Base-by-base conservation (phyloP, 2,888 invertebrate genomes). In the Himalopsyche tibetana region DNA sequence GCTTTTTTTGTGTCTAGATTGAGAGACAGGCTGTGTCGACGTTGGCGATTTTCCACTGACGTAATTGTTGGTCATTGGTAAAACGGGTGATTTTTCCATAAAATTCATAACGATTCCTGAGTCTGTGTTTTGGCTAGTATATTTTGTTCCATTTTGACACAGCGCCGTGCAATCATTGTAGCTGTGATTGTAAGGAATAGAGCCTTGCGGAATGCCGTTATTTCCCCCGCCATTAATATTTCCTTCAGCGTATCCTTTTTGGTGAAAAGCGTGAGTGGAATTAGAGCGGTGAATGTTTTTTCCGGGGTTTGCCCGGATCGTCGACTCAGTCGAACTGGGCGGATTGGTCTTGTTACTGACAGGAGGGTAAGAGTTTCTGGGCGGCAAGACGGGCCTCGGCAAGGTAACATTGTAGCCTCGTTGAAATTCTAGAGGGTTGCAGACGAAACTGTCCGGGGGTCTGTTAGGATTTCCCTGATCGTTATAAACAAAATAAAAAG, bases 311-410 rank as follows among this genome's bases (percentile, higher is more conserved):
- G 92, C 92, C 91, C 92, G 91, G 92, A 92, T 91, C 89, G 91
- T 92, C 91, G 91, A 92, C 90, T 92, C 92, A 91, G 92, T 92
- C 92, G 93, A 92, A 91, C 91, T 82, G 9, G 88, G 69, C 17
- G 87, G 91, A 92, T 93, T 93, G 90, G 90, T 92, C 93, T 94
- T 94, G 90, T 93, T 93, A 91, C 93, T 92, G 89, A 94, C 93
- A 80, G 94, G 94, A 89, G 94, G 94, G 91, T 94, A 94, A 89
- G 94, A 94, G 92, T 94, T 94, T 90, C 94, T 93, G 82, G 94
- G 94, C 90, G 94, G 94, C 91, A 94, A 92, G 92, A 93, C 93
- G 90, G 94, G 93, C 91, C 94, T 94, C 91, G 93, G 93, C 91
- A 93, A 92, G 3, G 86, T 93, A 92, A 92, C 92, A 92, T 91